Evolutionary conservation across 1,140 invertebrate genomes (phyloP).

Genomic region (Archegozetes longisetosus): DNA sequence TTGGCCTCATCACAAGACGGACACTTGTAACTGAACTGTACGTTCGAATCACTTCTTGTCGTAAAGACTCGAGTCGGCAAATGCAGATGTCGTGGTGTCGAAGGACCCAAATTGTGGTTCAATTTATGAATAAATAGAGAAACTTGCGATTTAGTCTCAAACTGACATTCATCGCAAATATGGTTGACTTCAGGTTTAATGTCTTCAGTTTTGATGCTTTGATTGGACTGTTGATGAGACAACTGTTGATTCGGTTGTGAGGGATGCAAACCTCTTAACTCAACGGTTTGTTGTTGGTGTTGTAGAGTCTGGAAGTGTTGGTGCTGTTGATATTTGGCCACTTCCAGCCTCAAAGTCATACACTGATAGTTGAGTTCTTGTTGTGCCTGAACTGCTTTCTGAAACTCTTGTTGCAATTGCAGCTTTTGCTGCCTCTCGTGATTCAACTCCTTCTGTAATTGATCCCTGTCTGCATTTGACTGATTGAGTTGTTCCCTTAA

Average conservation of each 20-base stretch:
- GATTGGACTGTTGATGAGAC: background rate
- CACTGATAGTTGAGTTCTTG: conserved; percentile 7
- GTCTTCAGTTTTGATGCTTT: background rate
- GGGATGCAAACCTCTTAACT: no score
- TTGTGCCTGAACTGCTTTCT: conserved; percentile 4
- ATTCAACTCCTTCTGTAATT: conserved; percentile 6
- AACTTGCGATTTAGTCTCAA: conserved; percentile 11
- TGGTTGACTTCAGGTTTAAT: background rate
- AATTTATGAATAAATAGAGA: conserved; percentile 12
- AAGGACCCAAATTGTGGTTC: conserved; percentile 4
- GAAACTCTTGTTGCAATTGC: conserved; percentile 6
- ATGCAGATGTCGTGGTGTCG: conserved; percentile 6
- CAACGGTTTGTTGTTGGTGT: background rate
- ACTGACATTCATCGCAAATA: conserved; percentile 12
- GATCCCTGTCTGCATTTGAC: background rate
- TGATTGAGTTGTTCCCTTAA: background rate
- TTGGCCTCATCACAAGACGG: background rate
- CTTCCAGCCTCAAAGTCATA: conserved; percentile 7
- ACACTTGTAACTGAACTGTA: conserved; percentile 9
- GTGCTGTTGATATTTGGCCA: conserved; percentile 2
- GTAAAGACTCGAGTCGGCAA: conserved; percentile 5
- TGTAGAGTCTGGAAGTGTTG: background rate
- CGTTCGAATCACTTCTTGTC: conserved; percentile 1
- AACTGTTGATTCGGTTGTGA: background rate
- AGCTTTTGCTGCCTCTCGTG: background rate